Conservation (phyloP, 2,888 invertebrate genomes). For the Venustoraphidia nigricollis region DNA sequence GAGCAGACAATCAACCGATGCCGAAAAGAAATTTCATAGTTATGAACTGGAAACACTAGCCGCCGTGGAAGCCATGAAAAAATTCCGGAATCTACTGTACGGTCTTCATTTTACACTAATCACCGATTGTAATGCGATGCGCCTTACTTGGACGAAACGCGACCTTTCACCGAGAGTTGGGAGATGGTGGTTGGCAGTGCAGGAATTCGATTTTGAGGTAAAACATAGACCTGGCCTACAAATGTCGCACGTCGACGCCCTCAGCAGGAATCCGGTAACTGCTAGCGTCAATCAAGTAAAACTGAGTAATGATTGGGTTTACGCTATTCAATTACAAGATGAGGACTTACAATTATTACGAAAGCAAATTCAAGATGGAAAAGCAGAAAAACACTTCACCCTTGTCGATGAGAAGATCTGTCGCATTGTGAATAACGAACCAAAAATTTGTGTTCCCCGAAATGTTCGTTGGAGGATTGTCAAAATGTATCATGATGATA, state of each 20-base stretch:
- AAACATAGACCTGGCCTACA: not conserved
- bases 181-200: constrained; percentile 6
- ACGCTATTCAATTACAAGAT: constrained; percentile 6
- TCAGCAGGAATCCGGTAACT: constrained; percentile 14
- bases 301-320: constrained; percentile 2
- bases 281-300: not conserved
- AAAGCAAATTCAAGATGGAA: not conserved
- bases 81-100: not conserved
- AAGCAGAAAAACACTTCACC: not conserved
- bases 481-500: constrained; percentile 8
- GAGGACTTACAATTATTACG: constrained; percentile 3
- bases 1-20: not conserved
- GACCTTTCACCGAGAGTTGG: constrained; percentile 11
- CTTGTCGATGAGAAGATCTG: not conserved
- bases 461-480: constrained; percentile 8
- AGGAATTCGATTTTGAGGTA: constrained; percentile 1
- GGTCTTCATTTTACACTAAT: constrained; percentile 6
- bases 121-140: constrained; percentile 14
- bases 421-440: constrained; percentile 1
- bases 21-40: not conserved
- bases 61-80: constrained; percentile 1
- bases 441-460: constrained; percentile 7
- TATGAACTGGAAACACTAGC: not conserved
- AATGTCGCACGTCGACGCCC: constrained; percentile 11
- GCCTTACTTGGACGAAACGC: constrained; percentile 7